Evolutionary conservation across 1,140 invertebrate genomes (phyloP).

Genomic region (Centruroides sculpturatus): DNA sequence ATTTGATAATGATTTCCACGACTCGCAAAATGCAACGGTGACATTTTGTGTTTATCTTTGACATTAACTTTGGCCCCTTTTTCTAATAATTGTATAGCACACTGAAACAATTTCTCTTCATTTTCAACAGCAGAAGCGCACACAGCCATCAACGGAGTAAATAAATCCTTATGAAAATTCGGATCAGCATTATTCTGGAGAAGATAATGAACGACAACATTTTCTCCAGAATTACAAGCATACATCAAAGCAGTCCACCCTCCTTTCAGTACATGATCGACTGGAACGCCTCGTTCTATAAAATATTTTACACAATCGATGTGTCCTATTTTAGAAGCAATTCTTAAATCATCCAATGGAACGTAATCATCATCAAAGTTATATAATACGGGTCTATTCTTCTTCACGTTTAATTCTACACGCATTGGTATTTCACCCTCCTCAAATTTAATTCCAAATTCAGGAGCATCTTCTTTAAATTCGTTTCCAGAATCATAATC

Average conservation of each 20-base stretch:
- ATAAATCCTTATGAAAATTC: conserved; percentile 35
- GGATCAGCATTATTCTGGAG: conserved; percentile 31
- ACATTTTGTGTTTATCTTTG: conserved; percentile 29
- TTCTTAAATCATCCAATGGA: too few species aligned
- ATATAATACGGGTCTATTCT: too few species aligned
- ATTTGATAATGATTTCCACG: conserved; percentile 23
- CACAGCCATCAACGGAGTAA: conserved; percentile 37
- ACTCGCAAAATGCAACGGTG: conserved; percentile 29
- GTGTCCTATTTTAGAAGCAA: too few species aligned
- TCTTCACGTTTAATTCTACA: too few species aligned
- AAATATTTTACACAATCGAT: background rate
- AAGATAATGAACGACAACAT: conserved; percentile 28
- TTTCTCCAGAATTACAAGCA: conserved; percentile 29
- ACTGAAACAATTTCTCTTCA: conserved; percentile 24
- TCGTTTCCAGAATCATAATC: too few species aligned
- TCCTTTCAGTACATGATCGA: conserved; percentile 28
- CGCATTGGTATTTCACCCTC: too few species aligned
- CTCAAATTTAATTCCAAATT: too few species aligned
- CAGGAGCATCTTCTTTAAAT: too few species aligned
- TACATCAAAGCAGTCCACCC: conserved; percentile 38
- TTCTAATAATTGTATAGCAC: conserved; percentile 31
- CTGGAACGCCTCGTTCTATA: conserved; percentile 22
- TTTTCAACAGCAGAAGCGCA: conserved; percentile 28
- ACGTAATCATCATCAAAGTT: too few species aligned
- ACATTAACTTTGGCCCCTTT: conserved; percentile 31